These are phyloP conservation scores for Aproaerema taeniolella DNA, from an alignment of 2,888 invertebrate genomes.

Conservation along the genomic window DNA sequence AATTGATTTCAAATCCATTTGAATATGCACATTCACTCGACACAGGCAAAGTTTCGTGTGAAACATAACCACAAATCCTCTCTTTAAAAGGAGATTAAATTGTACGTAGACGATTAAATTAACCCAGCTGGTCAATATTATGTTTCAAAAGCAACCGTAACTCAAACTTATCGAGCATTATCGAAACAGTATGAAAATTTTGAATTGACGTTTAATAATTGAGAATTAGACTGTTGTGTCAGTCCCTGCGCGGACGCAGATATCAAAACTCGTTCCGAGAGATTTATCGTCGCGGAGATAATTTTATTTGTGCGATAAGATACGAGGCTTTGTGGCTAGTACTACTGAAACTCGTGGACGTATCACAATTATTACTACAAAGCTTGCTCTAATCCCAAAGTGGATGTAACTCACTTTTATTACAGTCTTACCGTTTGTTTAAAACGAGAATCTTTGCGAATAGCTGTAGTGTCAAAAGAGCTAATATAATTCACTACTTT, in stretches of 20 bases:
- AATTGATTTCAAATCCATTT: background rate
- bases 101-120: background rate
- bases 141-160: background rate
- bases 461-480: too few species aligned
- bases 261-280: slow-evolving; percentile 2
- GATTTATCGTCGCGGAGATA: slow-evolving; percentile 3
- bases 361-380: too few species aligned
- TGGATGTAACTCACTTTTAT: too few species aligned
- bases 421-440: too few species aligned
- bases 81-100: background rate
- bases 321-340: slow-evolving; percentile 1
- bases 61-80: background rate
- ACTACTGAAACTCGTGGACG: too few species aligned
- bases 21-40: too few species aligned
- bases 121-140: background rate
- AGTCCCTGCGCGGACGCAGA: background rate
- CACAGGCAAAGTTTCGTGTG: too few species aligned
- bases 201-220: background rate
- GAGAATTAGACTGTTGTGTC: background rate
- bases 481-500: too few species aligned
- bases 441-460: too few species aligned
- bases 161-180: background rate
- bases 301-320: slow-evolving; percentile 4
- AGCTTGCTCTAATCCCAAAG: too few species aligned
- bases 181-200: background rate